Base-by-base conservation (phyloP, 1,140 invertebrate species). In the Pseudobourletiella spinata region DNA sequence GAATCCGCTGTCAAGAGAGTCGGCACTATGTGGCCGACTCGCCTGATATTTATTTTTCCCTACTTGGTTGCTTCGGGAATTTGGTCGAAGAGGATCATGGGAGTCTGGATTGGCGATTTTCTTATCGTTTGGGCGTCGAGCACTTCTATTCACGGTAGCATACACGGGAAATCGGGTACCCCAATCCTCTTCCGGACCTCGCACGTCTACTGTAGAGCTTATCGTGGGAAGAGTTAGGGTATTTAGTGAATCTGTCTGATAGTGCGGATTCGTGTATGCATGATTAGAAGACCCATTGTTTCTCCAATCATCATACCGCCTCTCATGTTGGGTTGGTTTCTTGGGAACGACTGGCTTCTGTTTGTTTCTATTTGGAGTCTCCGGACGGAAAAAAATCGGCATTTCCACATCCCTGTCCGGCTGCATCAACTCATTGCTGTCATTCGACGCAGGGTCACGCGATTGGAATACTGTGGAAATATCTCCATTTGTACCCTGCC, bases 71-170 rank as follows among this genome's bases (percentile, higher is more conserved):
- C 18, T 39, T 59, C 26, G 14, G 57, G 42, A 46, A 52, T 4
- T 35, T 28, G 3, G 30, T 28, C 8, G 22, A 16, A n/a, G 16
- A n/a, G n/a, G 43, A 6, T 22, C 35, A 22, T 4, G 22, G 20
- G 28, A 39, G 8, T 3, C 4, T 4, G 28, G 55, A 4, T n/a
- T n/a, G n/a, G n/a, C n/a, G n/a, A n/a, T n/a, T n/a, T n/a, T n/a
- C n/a, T n/a, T n/a, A n/a, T n/a, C n/a, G n/a, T n/a, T n/a, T 28
- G 3, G 20, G 24, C 56, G 55, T 30, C 18, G 63, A 1, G 57
- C 61, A 44, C 46, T 61, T 14, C 66, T 44, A 43, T 42, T 57
- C 20, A 67, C 66, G n/a, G 66, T 61, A 1, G 66, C 66, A 44
- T 67, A 67, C 15, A 67, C 54, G 0, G 66, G 66, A 14, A 35